Evolutionary conservation across 2,113 vertebrate species (phyloP).

Genomic region (Embiotoca jacksoni): DNA sequence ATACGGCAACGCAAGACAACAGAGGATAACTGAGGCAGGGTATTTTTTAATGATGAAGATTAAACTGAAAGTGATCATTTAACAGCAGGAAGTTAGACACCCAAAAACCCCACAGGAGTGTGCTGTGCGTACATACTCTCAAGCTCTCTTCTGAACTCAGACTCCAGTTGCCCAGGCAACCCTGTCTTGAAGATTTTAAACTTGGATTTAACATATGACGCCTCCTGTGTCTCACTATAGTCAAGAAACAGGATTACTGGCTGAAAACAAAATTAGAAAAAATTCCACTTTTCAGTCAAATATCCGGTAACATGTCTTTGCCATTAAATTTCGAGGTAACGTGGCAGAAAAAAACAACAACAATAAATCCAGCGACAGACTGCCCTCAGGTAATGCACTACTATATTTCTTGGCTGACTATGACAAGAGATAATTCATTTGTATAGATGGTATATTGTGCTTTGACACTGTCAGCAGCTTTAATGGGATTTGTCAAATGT

Average conservation of each 20-base stretch:
- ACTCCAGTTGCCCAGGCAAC: constrained; percentile 83
- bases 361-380: constrained; percentile 45
- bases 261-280: constrained; percentile 11
- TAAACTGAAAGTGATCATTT: constrained; percentile 51
- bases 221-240: constrained; percentile 68
- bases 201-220: constrained; percentile 69
- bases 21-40: constrained; percentile 11
- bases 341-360: constrained; percentile 33
- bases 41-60: constrained; percentile 44
- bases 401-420: constrained; percentile 56
- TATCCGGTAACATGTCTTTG: constrained; percentile 25
- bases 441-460: constrained; percentile 72
- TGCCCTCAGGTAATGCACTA: constrained; percentile 57
- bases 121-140: constrained; percentile 68
- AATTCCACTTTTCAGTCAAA: constrained; percentile 41
- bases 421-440: constrained; percentile 74
- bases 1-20: constrained; percentile 1
- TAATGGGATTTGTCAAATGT: constrained; percentile 81
- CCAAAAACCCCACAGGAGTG: constrained; percentile 74
- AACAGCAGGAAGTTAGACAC: constrained; percentile 68
- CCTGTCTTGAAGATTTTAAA: constrained; percentile 78
- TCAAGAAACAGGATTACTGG: constrained; percentile 71
- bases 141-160: constrained; percentile 60
- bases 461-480: constrained; percentile 74
- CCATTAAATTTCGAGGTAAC: constrained; percentile 23